Conservation (phyloP, 2,113 vertebrate genomes). For the Opisthocomus hoazin region DNA sequence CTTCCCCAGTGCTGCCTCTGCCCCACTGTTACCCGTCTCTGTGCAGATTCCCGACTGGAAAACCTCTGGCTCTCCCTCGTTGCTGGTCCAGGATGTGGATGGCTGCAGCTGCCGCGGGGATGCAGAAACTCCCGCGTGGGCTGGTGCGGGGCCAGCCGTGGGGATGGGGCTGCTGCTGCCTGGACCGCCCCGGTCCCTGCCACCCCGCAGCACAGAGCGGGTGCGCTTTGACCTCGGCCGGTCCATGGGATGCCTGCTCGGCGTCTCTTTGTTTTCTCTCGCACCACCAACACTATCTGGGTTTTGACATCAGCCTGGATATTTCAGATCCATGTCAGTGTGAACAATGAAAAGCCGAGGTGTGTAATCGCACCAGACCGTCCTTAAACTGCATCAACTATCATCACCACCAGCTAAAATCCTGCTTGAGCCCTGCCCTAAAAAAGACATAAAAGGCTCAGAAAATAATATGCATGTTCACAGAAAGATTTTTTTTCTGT, state of each 20-base stretch:
- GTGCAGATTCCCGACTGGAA: background rate
- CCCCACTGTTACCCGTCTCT: background rate
- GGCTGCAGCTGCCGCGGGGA: too few species aligned
- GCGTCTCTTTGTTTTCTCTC: background rate
- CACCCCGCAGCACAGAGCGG: too few species aligned
- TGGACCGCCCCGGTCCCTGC: accelerated
- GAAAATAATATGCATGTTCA: background rate
- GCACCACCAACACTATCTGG: accelerated
- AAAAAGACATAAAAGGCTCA: background rate
- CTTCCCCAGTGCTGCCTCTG: background rate
- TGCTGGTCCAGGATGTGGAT: too few species aligned
- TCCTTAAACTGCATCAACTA: background rate
- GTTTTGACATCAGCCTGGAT: background rate
- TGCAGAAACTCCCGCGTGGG: background rate
- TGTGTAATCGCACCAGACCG: background rate
- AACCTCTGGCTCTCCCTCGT: too few species aligned
- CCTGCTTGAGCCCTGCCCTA: background rate
- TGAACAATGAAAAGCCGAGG: background rate
- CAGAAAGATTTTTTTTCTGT: slow-evolving; percentile 13
- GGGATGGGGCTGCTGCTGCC: background rate
- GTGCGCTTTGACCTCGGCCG: accelerated
- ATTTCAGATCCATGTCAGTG: background rate
- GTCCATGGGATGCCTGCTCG: background rate
- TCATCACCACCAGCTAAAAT: background rate
- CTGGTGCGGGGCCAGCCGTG: background rate